A percentile compares a stretch with the other conserved stretches of the same genome.
Conservation (phyloP, 2,113 vertebrate species). For the Istiophorus platypterus region DNA sequence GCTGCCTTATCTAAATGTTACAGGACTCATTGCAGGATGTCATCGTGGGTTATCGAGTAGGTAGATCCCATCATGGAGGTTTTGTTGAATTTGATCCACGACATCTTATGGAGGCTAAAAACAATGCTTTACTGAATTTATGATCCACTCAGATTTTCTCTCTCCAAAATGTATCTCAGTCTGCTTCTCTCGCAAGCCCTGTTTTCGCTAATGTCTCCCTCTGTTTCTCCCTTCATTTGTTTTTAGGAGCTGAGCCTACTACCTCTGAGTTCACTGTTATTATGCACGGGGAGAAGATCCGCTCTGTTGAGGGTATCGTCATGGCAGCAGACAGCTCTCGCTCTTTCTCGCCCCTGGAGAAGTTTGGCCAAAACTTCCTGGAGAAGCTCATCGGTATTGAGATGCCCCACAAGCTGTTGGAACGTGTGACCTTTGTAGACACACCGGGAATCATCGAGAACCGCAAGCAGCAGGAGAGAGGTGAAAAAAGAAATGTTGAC, state of each 20-base stretch:
- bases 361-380: conserved; percentile 98
- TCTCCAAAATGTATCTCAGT: neutral
- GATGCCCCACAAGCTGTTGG: conserved; percentile 97
- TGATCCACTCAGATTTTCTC: neutral
- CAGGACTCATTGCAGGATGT: neutral
- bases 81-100: neutral
- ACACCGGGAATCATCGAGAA: conserved; percentile 99
- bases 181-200: neutral
- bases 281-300: conserved; percentile 96
- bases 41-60: no score
- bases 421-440: conserved; percentile 96
- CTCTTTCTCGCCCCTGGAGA: conserved; percentile 96
- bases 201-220: conserved; percentile 9
- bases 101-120: conserved; percentile 13
- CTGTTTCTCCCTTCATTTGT: neutral
- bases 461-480: conserved; percentile 98
- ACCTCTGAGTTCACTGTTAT: conserved; percentile 99
- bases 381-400: conserved; percentile 98
- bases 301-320: conserved; percentile 97
- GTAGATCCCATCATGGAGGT: neutral
- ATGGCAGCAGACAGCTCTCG: conserved; percentile 98
- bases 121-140: neutral
- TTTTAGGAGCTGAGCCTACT: conserved; percentile 95
- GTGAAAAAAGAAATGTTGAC: conserved; percentile 74
- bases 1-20: conserved; percentile 2